Percentiles rank a stretch among this genome's conserved stretches.
Conservation (phyloP, 1,140 invertebrate species). For the Stegodyphus mimosarum region DNA sequence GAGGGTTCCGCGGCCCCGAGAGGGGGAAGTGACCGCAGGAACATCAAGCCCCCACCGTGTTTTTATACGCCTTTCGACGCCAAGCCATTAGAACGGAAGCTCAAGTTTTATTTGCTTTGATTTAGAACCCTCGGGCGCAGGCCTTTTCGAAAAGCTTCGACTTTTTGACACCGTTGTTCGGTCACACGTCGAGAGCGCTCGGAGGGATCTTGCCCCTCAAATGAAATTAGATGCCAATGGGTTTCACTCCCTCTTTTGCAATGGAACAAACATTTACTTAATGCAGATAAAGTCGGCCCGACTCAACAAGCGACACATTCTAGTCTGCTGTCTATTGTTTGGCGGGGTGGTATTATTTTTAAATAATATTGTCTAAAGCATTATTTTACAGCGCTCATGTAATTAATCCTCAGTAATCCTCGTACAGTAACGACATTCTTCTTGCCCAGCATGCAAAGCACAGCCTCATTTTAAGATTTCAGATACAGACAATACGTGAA, state of each 20-base stretch:
- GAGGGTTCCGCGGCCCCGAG: not conserved
- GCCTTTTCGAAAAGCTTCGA: slow-evolving; percentile 2
- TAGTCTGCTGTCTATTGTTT: too few species aligned
- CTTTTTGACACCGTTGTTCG: slow-evolving; percentile 26
- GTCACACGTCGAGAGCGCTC: not conserved
- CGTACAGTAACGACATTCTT: too few species aligned
- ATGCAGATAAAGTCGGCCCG: too few species aligned
- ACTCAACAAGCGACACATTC: too few species aligned
- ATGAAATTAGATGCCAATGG: not conserved
- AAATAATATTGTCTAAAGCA: too few species aligned
- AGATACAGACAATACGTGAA: too few species aligned
- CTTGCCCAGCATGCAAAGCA: too few species aligned
- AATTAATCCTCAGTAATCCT: too few species aligned
- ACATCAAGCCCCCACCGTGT: slow-evolving; percentile 28
- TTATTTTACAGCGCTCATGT: too few species aligned
- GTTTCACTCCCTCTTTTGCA: not conserved
- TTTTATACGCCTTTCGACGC: slow-evolving; percentile 1
- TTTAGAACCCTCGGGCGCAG: slow-evolving; percentile 1
- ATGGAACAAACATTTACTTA: too few species aligned
- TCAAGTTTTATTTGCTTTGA: slow-evolving; percentile 24
- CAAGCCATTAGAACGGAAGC: not conserved
- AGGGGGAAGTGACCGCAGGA: slow-evolving; percentile 28
- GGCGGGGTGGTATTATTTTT: too few species aligned
- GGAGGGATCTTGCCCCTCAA: not conserved
- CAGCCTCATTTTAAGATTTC: too few species aligned